Conservation (phyloP, 2,797 vertebrate genomes). For the Mergus octosetaceus region DNA sequence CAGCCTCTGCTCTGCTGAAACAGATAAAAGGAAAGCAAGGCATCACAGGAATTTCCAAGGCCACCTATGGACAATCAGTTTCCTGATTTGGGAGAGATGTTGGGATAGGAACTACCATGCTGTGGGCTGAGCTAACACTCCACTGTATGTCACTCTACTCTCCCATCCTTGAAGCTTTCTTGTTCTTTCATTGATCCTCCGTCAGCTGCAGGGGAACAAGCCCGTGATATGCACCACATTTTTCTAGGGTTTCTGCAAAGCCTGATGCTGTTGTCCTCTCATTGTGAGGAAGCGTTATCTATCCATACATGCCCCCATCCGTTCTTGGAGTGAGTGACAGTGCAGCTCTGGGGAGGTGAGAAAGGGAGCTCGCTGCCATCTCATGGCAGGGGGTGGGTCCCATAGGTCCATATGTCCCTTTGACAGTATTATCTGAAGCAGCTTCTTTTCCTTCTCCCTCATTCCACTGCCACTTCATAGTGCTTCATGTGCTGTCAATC, state of each 20-base stretch:
- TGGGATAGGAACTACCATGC: not conserved
- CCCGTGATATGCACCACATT: not conserved
- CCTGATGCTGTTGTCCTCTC: not conserved
- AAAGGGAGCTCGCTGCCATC: not conserved
- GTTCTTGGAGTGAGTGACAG: accelerated
- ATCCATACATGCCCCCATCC: not conserved
- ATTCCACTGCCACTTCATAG: not conserved
- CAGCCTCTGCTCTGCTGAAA: not conserved
- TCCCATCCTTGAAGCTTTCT: not conserved
- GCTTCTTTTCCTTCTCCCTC: not conserved
- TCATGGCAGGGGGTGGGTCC: not conserved
- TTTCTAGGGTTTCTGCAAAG: not conserved
- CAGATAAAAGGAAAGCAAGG: not conserved
- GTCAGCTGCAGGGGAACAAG: not conserved
- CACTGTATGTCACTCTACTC: not conserved
- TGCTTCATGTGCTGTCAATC: not conserved
- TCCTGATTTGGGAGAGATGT: not conserved
- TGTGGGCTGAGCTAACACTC: not conserved
- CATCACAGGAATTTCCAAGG: not conserved
- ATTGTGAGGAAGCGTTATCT: accelerated
- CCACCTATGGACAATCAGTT: not conserved
- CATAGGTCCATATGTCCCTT: not conserved
- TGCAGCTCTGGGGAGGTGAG: not conserved
- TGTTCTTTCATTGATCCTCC: not conserved
- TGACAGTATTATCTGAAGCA: not conserved